These are phyloP conservation scores for Cyanoramphus novaezelandiae DNA, from an alignment of 2,113 vertebrate genomes.

Conservation along the genomic window DNA sequence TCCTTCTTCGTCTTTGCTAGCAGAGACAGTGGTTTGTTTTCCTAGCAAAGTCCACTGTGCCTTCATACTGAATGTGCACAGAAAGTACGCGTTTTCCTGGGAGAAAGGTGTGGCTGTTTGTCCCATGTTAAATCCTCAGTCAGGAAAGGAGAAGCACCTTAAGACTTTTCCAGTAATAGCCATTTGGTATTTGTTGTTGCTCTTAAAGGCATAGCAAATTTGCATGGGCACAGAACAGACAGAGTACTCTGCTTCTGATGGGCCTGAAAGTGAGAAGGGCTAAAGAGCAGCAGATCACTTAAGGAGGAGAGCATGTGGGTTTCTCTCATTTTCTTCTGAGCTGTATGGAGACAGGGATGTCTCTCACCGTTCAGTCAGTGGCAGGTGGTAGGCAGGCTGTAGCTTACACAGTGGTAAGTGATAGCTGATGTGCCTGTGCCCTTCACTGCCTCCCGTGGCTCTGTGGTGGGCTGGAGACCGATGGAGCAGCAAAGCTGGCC, in stretches of 20 bases:
- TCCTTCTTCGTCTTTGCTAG: neutral
- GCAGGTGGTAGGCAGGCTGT: neutral
- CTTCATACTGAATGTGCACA: neutral
- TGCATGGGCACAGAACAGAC: neutral
- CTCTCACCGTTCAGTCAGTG: neutral
- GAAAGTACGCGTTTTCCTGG: neutral
- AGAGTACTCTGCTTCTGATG: neutral
- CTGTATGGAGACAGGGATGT: neutral
- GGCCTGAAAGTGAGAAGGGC: neutral
- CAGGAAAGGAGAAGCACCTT: neutral
- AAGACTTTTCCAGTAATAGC: neutral
- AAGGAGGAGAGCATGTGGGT: neutral
- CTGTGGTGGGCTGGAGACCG: neutral
- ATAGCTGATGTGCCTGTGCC: neutral
- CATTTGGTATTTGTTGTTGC: neutral
- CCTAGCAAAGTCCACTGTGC: neutral
- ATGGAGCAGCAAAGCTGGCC: neutral
- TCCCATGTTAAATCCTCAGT: neutral
- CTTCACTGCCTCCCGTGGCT: accelerated
- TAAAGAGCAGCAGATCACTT: neutral
- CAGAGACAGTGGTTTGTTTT: neutral
- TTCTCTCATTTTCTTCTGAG: neutral
- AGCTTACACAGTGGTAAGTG: neutral
- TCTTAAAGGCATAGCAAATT: neutral
- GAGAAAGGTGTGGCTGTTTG: neutral